A percentile compares a stretch with the other conserved stretches of the same genome.
These are phyloP conservation scores for Apostichopus japonicus DNA, from an alignment of 35 echinoderm and acorn worm genomes.

Conservation along the genomic window DNA sequence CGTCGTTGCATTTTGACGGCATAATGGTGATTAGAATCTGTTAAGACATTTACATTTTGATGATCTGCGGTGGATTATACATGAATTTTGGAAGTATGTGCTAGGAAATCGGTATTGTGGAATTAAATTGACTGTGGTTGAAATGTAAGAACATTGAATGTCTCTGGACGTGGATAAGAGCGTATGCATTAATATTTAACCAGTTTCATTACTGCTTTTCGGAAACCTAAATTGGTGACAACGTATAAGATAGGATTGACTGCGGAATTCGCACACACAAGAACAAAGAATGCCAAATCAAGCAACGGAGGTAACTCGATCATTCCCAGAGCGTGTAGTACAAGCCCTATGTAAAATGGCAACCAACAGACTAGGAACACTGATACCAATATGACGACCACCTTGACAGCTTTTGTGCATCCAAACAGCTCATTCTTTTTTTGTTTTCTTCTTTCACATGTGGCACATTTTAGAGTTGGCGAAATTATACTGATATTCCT, in stretches of 20 bases:
- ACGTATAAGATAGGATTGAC: conserved; percentile 29
- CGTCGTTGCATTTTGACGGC: too few species aligned
- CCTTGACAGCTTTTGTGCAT: neutral
- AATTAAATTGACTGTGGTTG: too few species aligned
- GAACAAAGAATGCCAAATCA: neutral
- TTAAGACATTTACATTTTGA: too few species aligned
- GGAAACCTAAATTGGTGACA: neutral
- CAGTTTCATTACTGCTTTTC: conserved; percentile 17
- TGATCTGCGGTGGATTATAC: too few species aligned
- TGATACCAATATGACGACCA: neutral
- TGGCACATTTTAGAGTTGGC: neutral
- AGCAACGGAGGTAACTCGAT: neutral
- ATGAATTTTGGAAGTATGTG: too few species aligned
- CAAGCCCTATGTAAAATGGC: neutral
- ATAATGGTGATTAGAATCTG: too few species aligned
- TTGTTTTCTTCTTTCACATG: neutral
- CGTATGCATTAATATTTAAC: neutral
- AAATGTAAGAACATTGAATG: too few species aligned
- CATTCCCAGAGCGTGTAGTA: neutral
- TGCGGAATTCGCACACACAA: neutral
- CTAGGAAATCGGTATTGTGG: too few species aligned
- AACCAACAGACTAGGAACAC: conserved; percentile 13
- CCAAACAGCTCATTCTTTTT: neutral
- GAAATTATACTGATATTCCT: neutral
- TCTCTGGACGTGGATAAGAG: too few species aligned